phyloP scores from a whole-genome alignment of 2,113 vertebrate species.

The Pelobates fuscus region DNA sequence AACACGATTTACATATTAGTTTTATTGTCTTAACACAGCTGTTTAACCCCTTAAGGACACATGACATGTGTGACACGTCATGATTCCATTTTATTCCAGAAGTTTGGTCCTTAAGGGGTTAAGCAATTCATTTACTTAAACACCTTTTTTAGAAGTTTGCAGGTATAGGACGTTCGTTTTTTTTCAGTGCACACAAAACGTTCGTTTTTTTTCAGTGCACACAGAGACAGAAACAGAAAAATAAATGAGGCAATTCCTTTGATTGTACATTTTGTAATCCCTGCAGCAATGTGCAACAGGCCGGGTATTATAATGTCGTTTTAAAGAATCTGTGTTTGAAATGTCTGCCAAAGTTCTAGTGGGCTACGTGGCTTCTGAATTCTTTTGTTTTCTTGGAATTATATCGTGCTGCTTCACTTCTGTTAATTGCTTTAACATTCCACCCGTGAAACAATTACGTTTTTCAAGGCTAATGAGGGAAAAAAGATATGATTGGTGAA shows the following conservation, averaged over 20 bases:
- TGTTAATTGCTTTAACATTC: slow-evolving; percentile 61
- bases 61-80: no score
- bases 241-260: slow-evolving; percentile 43
- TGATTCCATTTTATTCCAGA: no score
- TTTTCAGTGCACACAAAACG: no score
- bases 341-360: slow-evolving; percentile 34
- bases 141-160: no score
- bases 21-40: no score
- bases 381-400: slow-evolving; percentile 42
- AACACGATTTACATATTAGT: no score
- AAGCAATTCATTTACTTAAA: no score
- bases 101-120: no score
- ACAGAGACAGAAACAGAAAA: slow-evolving; percentile 53
- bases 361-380: slow-evolving; percentile 55
- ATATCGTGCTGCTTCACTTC: slow-evolving; percentile 35
- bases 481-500: slow-evolving; percentile 16
- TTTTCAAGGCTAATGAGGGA: slow-evolving; percentile 52
- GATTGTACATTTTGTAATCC: slow-evolving; percentile 52
- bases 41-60: no score
- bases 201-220: no score
- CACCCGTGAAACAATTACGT: slow-evolving; percentile 54
- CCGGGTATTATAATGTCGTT: no score
- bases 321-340: slow-evolving; percentile 54
- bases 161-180: no score
- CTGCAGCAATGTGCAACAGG: slow-evolving; percentile 60